A percentile compares a stretch with the other conserved stretches of the same genome.
These are phyloP conservation scores for Mythimna vitellina DNA, from an alignment of 2,888 invertebrate species.

Conservation along the genomic window DNA sequence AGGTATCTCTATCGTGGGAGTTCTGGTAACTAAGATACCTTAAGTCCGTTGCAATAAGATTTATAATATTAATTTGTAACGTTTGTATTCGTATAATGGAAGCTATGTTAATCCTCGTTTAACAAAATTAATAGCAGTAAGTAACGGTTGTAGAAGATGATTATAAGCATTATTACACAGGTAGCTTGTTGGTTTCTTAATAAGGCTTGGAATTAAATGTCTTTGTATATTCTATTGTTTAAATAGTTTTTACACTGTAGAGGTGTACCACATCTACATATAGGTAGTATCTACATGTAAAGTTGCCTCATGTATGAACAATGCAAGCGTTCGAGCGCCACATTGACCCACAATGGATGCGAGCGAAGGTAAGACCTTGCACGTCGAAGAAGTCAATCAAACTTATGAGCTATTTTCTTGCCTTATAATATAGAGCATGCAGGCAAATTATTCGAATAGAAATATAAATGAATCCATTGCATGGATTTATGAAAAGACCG, in stretches of 20 bases:
- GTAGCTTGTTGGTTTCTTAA: conserved; percentile 39
- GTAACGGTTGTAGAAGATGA: conserved; percentile 36
- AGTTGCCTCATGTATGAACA: conserved; percentile 47
- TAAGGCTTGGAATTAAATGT: conserved; percentile 44
- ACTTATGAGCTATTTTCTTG: conserved; percentile 79
- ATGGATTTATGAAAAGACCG: conserved; percentile 76
- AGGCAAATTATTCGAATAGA: no score
- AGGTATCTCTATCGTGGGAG: conserved; percentile 45
- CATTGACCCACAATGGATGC: conserved; percentile 73
- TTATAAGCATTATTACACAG: conserved; percentile 51
- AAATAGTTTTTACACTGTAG: conserved; percentile 19
- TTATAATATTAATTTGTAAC: conserved; percentile 33
- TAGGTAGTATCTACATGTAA: conserved; percentile 9
- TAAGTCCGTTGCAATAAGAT: conserved; percentile 30
- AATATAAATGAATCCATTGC: no score
- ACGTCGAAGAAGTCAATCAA: conserved; percentile 76
- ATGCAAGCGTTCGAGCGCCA: conserved; percentile 58
- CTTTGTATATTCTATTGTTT: conserved; percentile 48
- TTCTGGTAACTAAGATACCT: conserved; percentile 54
- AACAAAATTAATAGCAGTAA: conserved; percentile 43
- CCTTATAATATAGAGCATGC: conserved; percentile 69
- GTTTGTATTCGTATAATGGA: conserved; percentile 29
- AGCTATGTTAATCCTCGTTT: conserved; percentile 40
- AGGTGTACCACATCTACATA: neutral
- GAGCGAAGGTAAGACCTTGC: conserved; percentile 73